Evolutionary conservation across 2,113 vertebrate genomes (phyloP).

Genomic region (Plestiodon gilberti): DNA sequence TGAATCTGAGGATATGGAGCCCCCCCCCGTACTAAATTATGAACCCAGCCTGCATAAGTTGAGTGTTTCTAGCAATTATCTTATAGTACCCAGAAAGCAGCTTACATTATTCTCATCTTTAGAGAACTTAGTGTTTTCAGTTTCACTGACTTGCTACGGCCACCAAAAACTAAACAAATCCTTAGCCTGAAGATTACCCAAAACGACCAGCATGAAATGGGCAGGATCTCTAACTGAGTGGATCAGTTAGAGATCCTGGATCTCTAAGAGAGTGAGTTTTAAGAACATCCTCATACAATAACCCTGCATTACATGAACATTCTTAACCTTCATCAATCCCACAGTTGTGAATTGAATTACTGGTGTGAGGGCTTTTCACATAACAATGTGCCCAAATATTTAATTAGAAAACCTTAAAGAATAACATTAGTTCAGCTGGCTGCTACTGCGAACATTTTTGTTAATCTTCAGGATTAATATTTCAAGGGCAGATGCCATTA

Average conservation of each 20-base stretch:
- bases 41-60: not conserved
- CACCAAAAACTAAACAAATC: not conserved
- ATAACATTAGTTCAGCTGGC: not conserved
- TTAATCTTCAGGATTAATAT: conserved; percentile 12
- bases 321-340: not conserved
- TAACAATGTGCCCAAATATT: not conserved
- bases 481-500: not conserved
- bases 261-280: not conserved
- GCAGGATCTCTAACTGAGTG: not conserved
- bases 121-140: not conserved
- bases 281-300: not conserved
- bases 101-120: not conserved
- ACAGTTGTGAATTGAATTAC: not conserved
- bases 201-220: not conserved
- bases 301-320: not conserved
- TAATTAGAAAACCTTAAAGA: not conserved
- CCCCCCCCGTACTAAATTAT: too few relatives aligned
- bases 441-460: not conserved
- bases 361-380: not conserved
- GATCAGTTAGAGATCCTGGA: too few relatives aligned
- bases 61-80: not conserved
- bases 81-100: not conserved
- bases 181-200: not conserved
- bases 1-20: too few relatives aligned
- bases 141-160: too few relatives aligned